Conservation (phyloP, 2,797 vertebrate genomes). For the Labroides dimidiatus region DNA sequence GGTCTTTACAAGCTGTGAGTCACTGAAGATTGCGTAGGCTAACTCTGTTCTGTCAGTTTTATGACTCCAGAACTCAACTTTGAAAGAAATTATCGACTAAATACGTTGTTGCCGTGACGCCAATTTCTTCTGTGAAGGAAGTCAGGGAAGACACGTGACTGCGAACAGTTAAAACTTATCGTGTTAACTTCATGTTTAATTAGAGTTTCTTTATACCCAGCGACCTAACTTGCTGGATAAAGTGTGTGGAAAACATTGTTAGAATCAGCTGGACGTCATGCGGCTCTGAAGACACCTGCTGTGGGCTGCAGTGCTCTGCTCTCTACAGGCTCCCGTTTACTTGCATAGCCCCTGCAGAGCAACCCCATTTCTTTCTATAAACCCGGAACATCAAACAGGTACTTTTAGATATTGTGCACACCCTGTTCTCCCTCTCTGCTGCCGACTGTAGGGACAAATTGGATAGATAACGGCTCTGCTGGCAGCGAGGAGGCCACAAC, state of each 20-base stretch:
- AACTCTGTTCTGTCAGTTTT: too few species aligned
- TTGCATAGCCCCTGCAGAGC: slow-evolving; percentile 71
- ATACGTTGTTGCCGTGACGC: too few species aligned
- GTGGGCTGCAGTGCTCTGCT: slow-evolving; percentile 62
- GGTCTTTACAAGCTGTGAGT: too few species aligned
- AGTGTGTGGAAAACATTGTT: slow-evolving; percentile 39
- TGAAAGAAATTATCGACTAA: too few species aligned
- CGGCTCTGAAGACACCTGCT: slow-evolving; percentile 64
- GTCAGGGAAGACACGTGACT: too few species aligned
- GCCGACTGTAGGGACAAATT: slow-evolving; percentile 70
- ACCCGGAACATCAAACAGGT: slow-evolving; percentile 79
- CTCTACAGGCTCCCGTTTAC: slow-evolving; percentile 72
- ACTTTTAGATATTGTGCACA: slow-evolving; percentile 62
- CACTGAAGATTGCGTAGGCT: too few species aligned
- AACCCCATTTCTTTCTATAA: slow-evolving; percentile 77
- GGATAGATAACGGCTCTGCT: slow-evolving; percentile 63
- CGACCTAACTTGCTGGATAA: neutral
- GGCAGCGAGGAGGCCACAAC: slow-evolving; percentile 47
- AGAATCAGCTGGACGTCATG: slow-evolving; percentile 13
- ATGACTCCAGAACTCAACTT: too few species aligned
- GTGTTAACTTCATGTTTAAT: neutral
- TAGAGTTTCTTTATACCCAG: neutral
- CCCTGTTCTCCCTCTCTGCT: slow-evolving; percentile 56
- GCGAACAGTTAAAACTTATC: neutral
- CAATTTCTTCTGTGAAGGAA: too few species aligned